Percentiles rank a stretch among this genome's conserved stretches.
Evolutionary conservation across 1,140 invertebrate species (phyloP).

Genomic region (Rhagoletis zephyria): DNA sequence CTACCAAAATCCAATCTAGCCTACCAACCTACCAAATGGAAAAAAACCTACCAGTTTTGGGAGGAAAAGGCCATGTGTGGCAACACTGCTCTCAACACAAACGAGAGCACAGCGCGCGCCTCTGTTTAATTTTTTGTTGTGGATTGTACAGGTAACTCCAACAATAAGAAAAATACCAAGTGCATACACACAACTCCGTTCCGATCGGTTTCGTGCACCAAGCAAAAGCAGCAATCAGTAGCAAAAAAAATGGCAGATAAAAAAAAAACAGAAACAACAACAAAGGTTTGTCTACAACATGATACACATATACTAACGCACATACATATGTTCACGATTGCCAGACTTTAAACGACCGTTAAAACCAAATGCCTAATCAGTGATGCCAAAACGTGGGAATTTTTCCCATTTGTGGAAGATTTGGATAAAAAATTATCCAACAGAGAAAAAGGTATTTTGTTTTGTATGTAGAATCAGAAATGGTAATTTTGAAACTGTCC

Average conservation of each 20-base stretch:
- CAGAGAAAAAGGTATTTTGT: no score
- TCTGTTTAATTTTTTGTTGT: neutral
- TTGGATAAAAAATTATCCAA: no score
- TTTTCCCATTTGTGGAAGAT: no score
- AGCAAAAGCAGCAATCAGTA: neutral
- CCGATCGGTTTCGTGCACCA: neutral
- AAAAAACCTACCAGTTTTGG: no score
- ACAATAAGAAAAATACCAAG: neutral
- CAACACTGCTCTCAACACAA: no score
- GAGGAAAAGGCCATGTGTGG: no score
- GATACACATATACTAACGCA: constrained; percentile 4
- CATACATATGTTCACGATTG: neutral
- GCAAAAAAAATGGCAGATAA: neutral
- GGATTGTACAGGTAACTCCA: neutral
- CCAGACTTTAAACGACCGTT: neutral
- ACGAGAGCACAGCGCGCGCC: no score
- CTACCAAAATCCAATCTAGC: no score
- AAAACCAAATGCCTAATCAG: constrained; percentile 35
- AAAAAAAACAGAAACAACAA: neutral
- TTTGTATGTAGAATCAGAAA: no score
- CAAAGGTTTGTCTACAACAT: neutral
- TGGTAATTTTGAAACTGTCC: no score
- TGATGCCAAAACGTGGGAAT: no score
- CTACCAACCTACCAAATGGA: no score
- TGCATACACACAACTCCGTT: neutral